phyloP scores from a whole-genome alignment of 2,113 vertebrate genomes.

The Bufo gargarizans region DNA sequence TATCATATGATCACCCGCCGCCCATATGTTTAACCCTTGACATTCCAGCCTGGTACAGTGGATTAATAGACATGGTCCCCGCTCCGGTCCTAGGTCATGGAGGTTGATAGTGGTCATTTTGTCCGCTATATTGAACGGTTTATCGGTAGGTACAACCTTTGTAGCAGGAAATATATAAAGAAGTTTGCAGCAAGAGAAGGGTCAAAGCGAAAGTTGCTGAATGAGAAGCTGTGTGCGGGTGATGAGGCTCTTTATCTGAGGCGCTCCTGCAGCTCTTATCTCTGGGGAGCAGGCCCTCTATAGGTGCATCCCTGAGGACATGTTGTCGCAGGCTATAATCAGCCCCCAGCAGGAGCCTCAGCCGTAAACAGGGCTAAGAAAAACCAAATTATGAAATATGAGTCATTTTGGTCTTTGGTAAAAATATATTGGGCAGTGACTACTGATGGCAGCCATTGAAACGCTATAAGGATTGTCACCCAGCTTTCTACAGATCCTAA shows the following conservation, averaged over 20 bases:
- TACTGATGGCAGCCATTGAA: background rate
- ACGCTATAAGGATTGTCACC: background rate
- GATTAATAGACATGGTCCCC: background rate
- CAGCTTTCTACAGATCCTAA: background rate
- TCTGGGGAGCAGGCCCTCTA: background rate
- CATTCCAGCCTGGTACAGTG: background rate
- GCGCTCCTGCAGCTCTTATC: constrained; percentile 4
- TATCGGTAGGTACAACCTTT: background rate
- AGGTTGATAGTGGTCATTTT: background rate
- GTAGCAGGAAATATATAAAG: background rate
- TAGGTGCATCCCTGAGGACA: background rate
- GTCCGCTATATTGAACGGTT: background rate
- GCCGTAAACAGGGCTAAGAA: background rate
- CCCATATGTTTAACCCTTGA: background rate
- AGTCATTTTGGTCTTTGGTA: too few species aligned
- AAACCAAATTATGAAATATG: too few species aligned
- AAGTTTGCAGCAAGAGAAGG: background rate
- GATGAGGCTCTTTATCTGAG: background rate
- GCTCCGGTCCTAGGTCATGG: too few species aligned
- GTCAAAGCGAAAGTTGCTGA: constrained; percentile 27
- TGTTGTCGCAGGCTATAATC: background rate
- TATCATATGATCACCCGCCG: background rate
- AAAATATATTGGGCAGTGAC: too few species aligned
- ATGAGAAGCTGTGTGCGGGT: background rate
- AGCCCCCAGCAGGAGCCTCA: background rate